A percentile compares a stretch with the other conserved stretches of the same genome.
phyloP scores from a whole-genome alignment of 1,140 invertebrate species.

The Heterodera schachtii region DNA sequence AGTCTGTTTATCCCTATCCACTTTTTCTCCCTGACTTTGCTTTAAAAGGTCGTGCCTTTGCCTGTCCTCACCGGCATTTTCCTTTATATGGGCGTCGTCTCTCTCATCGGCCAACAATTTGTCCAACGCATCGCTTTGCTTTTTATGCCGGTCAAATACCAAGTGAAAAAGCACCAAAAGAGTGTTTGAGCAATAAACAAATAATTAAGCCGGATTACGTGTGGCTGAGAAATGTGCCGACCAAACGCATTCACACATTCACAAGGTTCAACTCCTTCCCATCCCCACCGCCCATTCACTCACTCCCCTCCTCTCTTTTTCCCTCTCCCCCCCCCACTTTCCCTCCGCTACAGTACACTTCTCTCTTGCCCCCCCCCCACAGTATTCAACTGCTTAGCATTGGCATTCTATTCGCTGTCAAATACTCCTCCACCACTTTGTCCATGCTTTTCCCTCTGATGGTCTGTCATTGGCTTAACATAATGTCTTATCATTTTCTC shows the following conservation, averaged over 20 bases:
- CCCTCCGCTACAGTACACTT: not conserved
- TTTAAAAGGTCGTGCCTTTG: conserved; percentile 65
- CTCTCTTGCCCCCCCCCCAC: not conserved
- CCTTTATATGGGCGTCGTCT: conserved; percentile 66
- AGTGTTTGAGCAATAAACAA: conserved; percentile 65
- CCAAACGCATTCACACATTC: conserved; percentile 57
- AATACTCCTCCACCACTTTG: conserved; percentile 49
- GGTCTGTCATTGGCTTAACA: conserved; percentile 54
- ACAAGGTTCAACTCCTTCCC: conserved; percentile 21
- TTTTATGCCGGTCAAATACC: conserved; percentile 94
- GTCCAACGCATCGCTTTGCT: conserved; percentile 90
- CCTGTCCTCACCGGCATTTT: conserved; percentile 67
- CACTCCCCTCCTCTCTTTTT: not conserved
- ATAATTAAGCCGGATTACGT: conserved; percentile 82
- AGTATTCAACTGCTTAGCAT: conserved; percentile 54
- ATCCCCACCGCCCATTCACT: not conserved
- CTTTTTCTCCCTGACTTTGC: no score
- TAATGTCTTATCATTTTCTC: not conserved
- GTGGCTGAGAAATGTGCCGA: conserved; percentile 80
- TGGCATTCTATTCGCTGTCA: conserved; percentile 49
- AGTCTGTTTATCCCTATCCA: not conserved
- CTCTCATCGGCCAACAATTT: conserved; percentile 73
- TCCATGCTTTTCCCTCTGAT: conserved; percentile 64
- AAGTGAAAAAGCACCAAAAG: conserved; percentile 9
- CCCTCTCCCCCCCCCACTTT: no score